Percentiles rank a stretch among this genome's conserved stretches.
These are phyloP conservation scores for Mionectes macconnelli DNA, from an alignment of 2,113 vertebrate genomes.

Conservation along the genomic window DNA sequence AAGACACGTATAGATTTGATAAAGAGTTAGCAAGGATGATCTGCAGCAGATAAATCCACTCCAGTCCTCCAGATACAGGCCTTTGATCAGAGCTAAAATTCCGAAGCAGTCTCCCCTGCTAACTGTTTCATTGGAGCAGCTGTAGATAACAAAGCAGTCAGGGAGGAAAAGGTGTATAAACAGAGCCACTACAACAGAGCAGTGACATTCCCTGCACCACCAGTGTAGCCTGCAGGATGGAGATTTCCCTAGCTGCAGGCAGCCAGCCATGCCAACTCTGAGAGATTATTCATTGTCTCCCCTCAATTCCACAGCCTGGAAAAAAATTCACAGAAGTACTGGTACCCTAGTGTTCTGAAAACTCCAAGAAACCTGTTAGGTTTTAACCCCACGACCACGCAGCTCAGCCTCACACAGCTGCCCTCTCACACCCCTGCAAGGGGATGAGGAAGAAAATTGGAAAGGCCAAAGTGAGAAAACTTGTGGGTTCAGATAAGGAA, in stretches of 20 bases:
- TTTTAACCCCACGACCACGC: neutral
- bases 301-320: neutral
- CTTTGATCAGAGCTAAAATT: neutral
- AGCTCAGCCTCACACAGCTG: neutral
- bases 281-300: neutral
- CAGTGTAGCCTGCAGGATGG: neutral
- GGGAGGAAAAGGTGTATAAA: neutral
- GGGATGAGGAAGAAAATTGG: neutral
- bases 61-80: neutral
- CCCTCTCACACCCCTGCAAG: accelerated
- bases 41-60: neutral
- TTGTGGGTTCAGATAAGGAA: accelerated
- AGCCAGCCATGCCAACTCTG: neutral
- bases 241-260: neutral
- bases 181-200: neutral
- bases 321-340: neutral
- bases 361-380: neutral
- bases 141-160: neutral
- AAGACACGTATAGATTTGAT: neutral
- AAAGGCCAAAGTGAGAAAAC: neutral
- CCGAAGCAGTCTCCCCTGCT: accelerated
- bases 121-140: neutral
- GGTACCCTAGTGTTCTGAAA: neutral
- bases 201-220: neutral
- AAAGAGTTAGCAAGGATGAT: neutral